Percentiles rank a stretch among this genome's conserved stretches.
phyloP scores from a whole-genome alignment of 2,888 invertebrate genomes.

The Cheilosia impressa region DNA sequence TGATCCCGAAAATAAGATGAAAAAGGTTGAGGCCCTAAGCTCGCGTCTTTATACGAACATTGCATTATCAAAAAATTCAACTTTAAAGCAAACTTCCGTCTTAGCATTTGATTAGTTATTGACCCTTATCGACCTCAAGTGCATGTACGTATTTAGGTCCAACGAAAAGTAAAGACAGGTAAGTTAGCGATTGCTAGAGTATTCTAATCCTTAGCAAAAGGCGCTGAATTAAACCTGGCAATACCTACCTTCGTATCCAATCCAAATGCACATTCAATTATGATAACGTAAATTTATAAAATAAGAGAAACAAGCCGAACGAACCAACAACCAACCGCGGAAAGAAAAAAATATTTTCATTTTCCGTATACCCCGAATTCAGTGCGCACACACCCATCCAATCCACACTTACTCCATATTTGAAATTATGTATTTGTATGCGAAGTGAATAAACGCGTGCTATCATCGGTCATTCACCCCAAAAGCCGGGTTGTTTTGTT shows the following conservation, averaged over 20 bases:
- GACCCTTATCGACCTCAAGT: no score
- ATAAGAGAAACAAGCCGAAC: conserved; percentile 56
- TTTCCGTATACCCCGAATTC: conserved; percentile 69
- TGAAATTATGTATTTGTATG: conserved; percentile 46
- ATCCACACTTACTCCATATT: conserved; percentile 9
- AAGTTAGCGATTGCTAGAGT: no score
- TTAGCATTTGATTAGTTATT: no score
- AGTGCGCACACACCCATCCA: conserved; percentile 39
- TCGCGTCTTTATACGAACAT: no score
- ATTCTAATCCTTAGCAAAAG: no score
- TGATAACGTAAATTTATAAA: conserved; percentile 41
- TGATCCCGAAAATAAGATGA: no score
- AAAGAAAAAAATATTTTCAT: conserved; percentile 50
- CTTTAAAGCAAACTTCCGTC: no score
- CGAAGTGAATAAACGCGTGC: conserved; percentile 72
- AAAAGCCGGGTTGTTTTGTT: conserved; percentile 73
- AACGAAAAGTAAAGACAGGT: no score
- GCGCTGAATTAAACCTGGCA: conserved; percentile 33
- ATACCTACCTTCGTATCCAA: not conserved
- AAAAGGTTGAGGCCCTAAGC: no score
- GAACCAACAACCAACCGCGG: conserved; percentile 53
- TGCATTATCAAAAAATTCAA: no score
- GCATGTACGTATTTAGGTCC: no score
- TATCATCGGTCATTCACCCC: conserved; percentile 75
- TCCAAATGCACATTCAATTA: conserved; percentile 40